Evolutionary conservation across 2,113 vertebrate species (phyloP), one percentile per base, ranked within the genome.

Genomic region (Tupaia tana): DNA sequence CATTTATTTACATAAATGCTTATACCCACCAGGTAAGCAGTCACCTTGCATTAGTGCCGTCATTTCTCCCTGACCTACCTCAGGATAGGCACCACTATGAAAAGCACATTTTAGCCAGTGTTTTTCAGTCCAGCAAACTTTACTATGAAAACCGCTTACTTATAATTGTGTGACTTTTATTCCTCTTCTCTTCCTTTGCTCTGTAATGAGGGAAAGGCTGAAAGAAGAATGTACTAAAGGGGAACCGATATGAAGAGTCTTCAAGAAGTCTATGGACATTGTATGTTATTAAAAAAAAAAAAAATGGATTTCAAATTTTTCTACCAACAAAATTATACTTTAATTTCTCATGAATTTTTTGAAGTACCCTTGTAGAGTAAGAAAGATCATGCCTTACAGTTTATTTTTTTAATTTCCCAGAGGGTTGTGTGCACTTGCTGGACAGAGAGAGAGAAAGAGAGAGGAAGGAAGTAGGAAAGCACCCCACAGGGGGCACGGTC

Each of bases 1-100:
- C 1, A 0, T 20, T 34, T 25, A 66, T 19, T 3, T 6, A 20
- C 9, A 13, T 20, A 67, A 31, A 31, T 12, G 59, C 18, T 15
- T 64, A 16, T 1, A 10, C 10, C 87, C 5, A 8, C 31, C 19
- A 7, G 1, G 1, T 3, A 70, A 67, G 43, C 9, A 58, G 22
- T 29, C 52, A 25, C 18, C 4, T 16, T 66, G 14, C 31, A 9
- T 58, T 29, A 0, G 4, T 79, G 67, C 70, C 6, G 4, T 12
- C 6, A 69, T 6, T 2, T n/a, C 19, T 16, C 16, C 20, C 5
- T 63, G 25, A 71, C 3, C 7, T 24, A 5, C 18, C 31, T 84
- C 27, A 31, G 1, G 34, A 63, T 3, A 71, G 19, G 12, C 56
- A 64, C 15, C 13, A 18, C 22, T 27, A 67, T 14, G 16, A 82